These are phyloP conservation scores for Hippasteria phrygiana DNA, from an alignment of 53 echinoderm and acorn worm species.

Conservation along the genomic window DNA sequence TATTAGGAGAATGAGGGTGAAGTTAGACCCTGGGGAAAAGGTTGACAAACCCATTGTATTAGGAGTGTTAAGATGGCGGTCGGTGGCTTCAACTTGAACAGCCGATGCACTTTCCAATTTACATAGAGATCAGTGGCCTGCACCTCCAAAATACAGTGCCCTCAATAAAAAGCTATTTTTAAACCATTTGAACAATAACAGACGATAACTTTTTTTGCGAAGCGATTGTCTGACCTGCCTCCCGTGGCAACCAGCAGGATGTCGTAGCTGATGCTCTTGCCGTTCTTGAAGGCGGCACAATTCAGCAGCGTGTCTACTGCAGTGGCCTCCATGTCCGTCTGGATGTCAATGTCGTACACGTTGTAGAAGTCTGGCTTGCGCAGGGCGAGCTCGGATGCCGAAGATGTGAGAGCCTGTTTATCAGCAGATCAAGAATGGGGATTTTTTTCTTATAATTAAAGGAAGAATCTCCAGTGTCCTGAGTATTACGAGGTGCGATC, in stretches of 20 bases:
- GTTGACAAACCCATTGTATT: too few species aligned
- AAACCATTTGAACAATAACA: too few species aligned
- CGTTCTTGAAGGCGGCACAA: slow-evolving; percentile 85
- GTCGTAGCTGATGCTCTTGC: slow-evolving; percentile 84
- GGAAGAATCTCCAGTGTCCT: too few species aligned
- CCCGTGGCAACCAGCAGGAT: slow-evolving; percentile 91
- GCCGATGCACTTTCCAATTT: too few species aligned
- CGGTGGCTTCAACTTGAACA: too few species aligned
- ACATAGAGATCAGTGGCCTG: too few species aligned
- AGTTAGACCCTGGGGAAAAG: too few species aligned
- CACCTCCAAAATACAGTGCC: too few species aligned
- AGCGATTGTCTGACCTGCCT: slow-evolving; percentile 73
- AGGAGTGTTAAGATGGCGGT: too few species aligned
- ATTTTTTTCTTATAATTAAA: background rate
- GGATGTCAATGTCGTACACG: slow-evolving; percentile 92
- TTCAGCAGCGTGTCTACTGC: slow-evolving; percentile 87
- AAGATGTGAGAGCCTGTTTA: slow-evolving; percentile 80
- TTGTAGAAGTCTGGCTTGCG: slow-evolving; percentile 92
- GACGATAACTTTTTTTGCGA: background rate
- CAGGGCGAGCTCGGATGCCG: slow-evolving; percentile 78
- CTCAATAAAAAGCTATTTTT: too few species aligned
- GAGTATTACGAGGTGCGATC: too few species aligned
- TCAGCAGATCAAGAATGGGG: background rate
- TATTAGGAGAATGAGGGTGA: too few species aligned
- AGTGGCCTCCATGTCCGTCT: slow-evolving; percentile 82